Evolutionary conservation across 2,113 vertebrate genomes (phyloP).

Genomic region (Mesocricetus auratus): DNA sequence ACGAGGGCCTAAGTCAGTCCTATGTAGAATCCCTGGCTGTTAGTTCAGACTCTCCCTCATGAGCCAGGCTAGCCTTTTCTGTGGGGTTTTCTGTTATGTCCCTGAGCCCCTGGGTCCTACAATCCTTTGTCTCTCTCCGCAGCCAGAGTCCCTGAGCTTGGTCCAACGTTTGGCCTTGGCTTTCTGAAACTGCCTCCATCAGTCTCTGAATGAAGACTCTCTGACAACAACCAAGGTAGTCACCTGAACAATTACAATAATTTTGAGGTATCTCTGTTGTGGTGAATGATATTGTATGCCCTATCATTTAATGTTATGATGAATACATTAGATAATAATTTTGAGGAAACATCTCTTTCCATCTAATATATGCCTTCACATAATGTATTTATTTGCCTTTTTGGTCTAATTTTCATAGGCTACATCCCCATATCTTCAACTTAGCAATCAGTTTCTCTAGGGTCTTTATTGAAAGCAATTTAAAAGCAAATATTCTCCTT

Average conservation of each 20-base stretch:
- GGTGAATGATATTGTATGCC: background rate
- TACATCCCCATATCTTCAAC: background rate
- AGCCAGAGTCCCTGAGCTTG: too few relatives aligned
- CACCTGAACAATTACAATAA: background rate
- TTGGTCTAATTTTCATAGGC: slow-evolving; percentile 5
- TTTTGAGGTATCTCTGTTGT: background rate
- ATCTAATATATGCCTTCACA: background rate
- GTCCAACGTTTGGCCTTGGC: too few relatives aligned
- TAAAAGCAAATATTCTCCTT: background rate
- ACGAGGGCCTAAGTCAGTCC: too few relatives aligned
- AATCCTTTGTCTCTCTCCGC: too few relatives aligned
- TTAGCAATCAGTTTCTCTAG: background rate
- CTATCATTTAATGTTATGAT: background rate
- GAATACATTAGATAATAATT: background rate
- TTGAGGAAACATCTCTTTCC: background rate
- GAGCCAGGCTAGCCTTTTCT: too few relatives aligned
- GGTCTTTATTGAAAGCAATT: background rate
- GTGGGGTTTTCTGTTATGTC: too few relatives aligned
- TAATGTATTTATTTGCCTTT: background rate
- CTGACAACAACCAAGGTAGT: too few relatives aligned
- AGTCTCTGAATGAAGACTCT: too few relatives aligned
- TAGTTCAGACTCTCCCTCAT: too few relatives aligned
- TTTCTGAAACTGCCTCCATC: too few relatives aligned
- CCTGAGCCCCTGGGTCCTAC: too few relatives aligned
- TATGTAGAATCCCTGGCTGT: too few relatives aligned